A percentile compares a stretch with the other conserved stretches of the same genome.
phyloP scores from a whole-genome alignment of 2,888 invertebrate species.

The Pollenia amentaria region DNA sequence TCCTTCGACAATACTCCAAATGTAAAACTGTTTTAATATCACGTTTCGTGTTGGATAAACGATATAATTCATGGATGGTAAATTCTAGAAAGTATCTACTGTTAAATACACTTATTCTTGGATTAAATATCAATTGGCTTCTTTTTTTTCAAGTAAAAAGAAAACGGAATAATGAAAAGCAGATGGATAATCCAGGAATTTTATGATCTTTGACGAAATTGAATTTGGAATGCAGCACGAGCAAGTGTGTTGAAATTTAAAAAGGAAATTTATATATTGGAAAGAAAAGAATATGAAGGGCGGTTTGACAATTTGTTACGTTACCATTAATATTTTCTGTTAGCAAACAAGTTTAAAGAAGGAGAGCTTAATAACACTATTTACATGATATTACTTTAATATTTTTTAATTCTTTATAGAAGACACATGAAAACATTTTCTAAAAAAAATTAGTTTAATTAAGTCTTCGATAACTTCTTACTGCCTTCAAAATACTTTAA shows the following conservation, averaged over 20 bases:
- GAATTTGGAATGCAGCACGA: not conserved
- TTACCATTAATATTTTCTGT: too few species aligned
- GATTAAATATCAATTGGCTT: conserved; percentile 50
- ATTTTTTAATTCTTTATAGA: too few species aligned
- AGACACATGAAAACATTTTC: too few species aligned
- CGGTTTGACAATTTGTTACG: too few species aligned
- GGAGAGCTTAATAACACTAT: too few species aligned
- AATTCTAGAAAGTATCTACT: conserved; percentile 2
- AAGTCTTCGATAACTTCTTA: too few species aligned
- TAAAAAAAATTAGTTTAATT: too few species aligned
- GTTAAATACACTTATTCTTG: conserved; percentile 35
- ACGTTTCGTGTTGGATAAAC: conserved; percentile 7
- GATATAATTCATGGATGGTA: not conserved
- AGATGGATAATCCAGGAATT: conserved; percentile 9
- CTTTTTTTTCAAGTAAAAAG: not conserved
- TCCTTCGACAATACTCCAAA: not conserved
- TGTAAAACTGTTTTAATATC: conserved; percentile 28
- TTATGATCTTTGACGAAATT: conserved; percentile 39
- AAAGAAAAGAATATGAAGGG: not conserved
- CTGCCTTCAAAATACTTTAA: too few species aligned
- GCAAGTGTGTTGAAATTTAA: not conserved
- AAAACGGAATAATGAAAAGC: not conserved
- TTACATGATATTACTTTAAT: too few species aligned
- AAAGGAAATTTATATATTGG: not conserved
- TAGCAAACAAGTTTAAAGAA: too few species aligned